Percentiles rank a stretch among this genome's conserved stretches.
Conservation (phyloP, 35 echinoderm and acorn worm genomes). For the Ophioderma brevispina region DNA sequence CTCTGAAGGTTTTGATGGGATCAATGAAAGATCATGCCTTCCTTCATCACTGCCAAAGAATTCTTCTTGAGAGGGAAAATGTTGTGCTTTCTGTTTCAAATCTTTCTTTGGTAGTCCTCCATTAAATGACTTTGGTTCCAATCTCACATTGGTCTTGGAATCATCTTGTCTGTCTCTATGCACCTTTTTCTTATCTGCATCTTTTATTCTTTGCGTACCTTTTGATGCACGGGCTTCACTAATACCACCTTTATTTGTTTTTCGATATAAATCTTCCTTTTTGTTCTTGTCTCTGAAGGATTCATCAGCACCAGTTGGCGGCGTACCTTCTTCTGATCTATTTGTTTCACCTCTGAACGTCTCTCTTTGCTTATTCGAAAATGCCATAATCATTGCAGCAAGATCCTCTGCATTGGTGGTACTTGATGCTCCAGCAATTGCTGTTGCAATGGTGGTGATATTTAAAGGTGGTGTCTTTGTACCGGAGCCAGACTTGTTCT, state of each 20-base stretch:
- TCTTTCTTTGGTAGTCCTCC: neutral
- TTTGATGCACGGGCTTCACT: neutral
- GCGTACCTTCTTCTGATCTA: too few species aligned
- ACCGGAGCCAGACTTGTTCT: neutral
- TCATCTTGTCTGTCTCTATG: too few species aligned
- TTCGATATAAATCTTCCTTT: neutral
- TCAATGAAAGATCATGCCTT: neutral
- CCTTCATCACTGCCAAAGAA: too few species aligned
- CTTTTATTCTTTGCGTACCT: too few species aligned
- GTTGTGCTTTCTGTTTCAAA: neutral
- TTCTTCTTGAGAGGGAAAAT: too few species aligned
- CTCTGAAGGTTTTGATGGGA: neutral
- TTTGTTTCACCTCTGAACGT: neutral
- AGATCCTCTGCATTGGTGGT: conserved; percentile 55
- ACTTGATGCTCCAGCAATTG: conserved; percentile 61
- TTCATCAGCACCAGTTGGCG: too few species aligned
- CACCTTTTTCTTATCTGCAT: too few species aligned
- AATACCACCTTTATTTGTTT: neutral
- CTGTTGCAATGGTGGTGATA: conserved; percentile 52
- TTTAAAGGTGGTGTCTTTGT: conserved; percentile 50
- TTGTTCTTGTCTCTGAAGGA: too few species aligned
- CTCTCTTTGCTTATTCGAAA: conserved; percentile 47
- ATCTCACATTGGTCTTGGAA: too few species aligned
- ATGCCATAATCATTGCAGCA: conserved; percentile 49
- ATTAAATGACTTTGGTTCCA: neutral